These are phyloP conservation scores for Brachypalpus laphriformis DNA, from an alignment of 2,888 invertebrate genomes.

Conservation along the genomic window DNA sequence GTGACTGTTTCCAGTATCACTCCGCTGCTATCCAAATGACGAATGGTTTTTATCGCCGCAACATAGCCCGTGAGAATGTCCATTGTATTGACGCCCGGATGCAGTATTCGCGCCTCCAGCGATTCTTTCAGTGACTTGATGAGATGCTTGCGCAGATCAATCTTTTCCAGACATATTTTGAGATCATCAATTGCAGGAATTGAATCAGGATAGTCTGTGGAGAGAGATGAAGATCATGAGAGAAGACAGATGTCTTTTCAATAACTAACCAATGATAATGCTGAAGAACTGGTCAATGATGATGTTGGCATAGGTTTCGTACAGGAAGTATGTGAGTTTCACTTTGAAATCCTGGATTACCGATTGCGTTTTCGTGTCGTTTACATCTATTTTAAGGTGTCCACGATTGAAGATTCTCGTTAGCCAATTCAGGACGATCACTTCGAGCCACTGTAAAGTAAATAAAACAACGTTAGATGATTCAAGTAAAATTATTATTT, in stretches of 20 bases:
- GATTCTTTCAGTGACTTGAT: slow-evolving; percentile 91
- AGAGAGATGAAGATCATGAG: background rate
- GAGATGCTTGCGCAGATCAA: slow-evolving; percentile 90
- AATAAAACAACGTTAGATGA: background rate
- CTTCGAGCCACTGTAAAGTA: slow-evolving; percentile 89
- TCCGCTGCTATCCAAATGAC: slow-evolving; percentile 96
- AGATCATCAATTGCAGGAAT: slow-evolving; percentile 96
- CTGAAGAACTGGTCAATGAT: slow-evolving; percentile 96
- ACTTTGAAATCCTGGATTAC: slow-evolving; percentile 88
- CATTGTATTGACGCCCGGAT: slow-evolving; percentile 97
- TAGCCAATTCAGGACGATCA: slow-evolving; percentile 93
- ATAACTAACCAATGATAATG: slow-evolving; percentile 90
- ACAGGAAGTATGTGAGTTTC: slow-evolving; percentile 91
- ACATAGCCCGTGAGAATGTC: slow-evolving; percentile 98
- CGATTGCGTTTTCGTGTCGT: slow-evolving; percentile 84
- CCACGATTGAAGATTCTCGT: slow-evolving; percentile 90
- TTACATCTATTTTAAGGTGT: slow-evolving; percentile 85
- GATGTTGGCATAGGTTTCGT: slow-evolving; percentile 93
- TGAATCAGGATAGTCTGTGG: slow-evolving; percentile 95
- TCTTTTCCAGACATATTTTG: slow-evolving; percentile 92
- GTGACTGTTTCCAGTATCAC: slow-evolving; percentile 97
- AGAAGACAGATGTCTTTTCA: background rate
- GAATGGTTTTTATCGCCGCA: slow-evolving; percentile 95
- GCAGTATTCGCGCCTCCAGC: slow-evolving; percentile 92
- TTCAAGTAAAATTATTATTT: too few relatives aligned